phyloP scores from a whole-genome alignment of 2,888 invertebrate species.

The Molanna angustata region DNA sequence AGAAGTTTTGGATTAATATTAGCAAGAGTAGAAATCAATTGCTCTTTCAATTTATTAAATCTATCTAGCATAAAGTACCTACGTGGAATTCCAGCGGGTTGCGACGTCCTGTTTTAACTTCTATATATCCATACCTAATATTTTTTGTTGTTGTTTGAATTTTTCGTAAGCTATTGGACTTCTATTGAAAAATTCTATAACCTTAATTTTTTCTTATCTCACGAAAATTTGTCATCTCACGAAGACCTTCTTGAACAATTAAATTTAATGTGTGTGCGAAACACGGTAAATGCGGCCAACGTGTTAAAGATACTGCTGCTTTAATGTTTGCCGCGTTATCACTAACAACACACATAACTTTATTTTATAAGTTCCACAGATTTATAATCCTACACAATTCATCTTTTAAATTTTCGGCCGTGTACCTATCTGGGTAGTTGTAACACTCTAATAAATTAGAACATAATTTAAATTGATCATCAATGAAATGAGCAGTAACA shows the following conservation, averaged over 20 bases:
- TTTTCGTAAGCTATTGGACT: background rate
- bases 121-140: background rate
- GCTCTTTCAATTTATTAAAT: conserved; percentile 21
- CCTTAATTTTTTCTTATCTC: background rate
- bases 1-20: background rate
- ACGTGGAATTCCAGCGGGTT: conserved; percentile 32
- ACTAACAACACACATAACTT: background rate
- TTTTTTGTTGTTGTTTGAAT: background rate
- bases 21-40: background rate
- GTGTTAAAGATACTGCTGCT: background rate
- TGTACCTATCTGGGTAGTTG: background rate
- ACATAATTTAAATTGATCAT: no score
- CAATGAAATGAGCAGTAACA: no score
- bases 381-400: background rate
- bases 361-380: background rate
- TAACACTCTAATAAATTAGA: background rate
- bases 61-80: conserved; percentile 31
- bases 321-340: background rate
- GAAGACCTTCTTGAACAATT: background rate
- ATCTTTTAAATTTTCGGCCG: background rate
- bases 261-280: background rate
- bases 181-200: background rate
- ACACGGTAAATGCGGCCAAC: background rate
- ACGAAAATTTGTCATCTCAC: background rate
- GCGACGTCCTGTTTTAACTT: conserved; percentile 28